Conservation (phyloP, 2,113 vertebrate species). For the Tinamus guttatus region DNA sequence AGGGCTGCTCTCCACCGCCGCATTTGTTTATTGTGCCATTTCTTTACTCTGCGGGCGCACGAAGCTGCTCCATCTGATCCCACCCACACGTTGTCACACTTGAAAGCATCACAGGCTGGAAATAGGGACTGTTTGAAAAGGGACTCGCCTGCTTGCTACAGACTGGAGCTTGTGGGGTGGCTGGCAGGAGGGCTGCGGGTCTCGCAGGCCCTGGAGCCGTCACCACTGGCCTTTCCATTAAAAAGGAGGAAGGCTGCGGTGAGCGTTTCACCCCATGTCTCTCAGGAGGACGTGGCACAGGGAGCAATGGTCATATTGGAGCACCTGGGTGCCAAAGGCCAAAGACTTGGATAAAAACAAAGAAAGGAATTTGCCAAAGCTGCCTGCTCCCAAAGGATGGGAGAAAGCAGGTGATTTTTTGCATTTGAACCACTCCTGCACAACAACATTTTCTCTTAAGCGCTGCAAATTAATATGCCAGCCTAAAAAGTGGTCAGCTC, state of each 20-base stretch:
- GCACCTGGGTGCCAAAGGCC: background rate
- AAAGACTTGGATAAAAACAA: background rate
- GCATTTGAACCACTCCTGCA: background rate
- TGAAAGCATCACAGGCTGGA: background rate
- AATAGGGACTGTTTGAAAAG: background rate
- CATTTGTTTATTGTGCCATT: background rate
- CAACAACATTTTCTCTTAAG: background rate
- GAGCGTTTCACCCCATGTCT: background rate
- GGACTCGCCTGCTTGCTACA: background rate
- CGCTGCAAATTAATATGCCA: background rate
- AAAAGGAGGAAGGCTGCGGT: background rate
- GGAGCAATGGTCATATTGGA: background rate
- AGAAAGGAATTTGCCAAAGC: background rate
- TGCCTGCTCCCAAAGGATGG: background rate
- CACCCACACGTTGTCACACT: background rate
- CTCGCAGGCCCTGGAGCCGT: background rate
- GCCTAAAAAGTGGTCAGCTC: background rate
- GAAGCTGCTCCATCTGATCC: constrained; percentile 17
- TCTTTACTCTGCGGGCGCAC: background rate
- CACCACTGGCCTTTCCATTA: background rate
- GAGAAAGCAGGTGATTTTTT: background rate
- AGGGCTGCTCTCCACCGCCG: constrained; percentile 35
- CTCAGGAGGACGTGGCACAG: background rate
- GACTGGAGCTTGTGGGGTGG: background rate
- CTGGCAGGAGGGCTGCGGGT: background rate